Evolutionary conservation across 1,140 invertebrate genomes (phyloP), one percentile per base, ranked within the genome.

Genomic region (Calliphora vicina): DNA sequence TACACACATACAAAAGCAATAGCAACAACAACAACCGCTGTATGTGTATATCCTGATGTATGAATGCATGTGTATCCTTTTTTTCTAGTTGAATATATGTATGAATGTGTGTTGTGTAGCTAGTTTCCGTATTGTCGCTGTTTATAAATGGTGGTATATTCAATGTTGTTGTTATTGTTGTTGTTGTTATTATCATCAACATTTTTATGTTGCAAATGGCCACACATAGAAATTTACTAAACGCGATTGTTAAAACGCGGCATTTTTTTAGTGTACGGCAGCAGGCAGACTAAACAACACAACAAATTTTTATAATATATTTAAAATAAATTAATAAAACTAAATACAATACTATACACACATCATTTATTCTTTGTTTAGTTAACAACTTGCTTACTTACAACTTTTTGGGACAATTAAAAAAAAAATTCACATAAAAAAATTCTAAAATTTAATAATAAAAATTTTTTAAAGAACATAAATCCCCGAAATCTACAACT

Each of bases 181-280:
- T 25, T 78, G 74, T 45, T 78, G 6, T 78, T 78, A 17, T 78
- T 20, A 20, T 78, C 74, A 78, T 45, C 74, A 78, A 78, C 42
- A 45, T 78, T 78, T 78, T 78, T 78, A 78, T 78, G 74, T 43
- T 78, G 74, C 61, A 67, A 57, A 76, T 45, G 35, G 74, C 74
- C 74, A 78, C 74, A 78, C 74, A 78, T 78, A 78, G 74, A 78
- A 78, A 78, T 78, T 78, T 78, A 78, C 74, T 78, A 78, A 78
- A 78, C 74, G 74, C 74, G 74, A 78, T 43, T 78, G 74, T 78
- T 78, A 43, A 78, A 78, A 78, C 74, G 74, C 74, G 74, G 74
- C 74, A 78, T 78, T 78, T 78, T 78, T 78, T 78, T 78, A 78
- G 74, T 78, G 74, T 78, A 78, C 74, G 74, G 74, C 74, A 78